Conservation (phyloP, 2,888 invertebrate genomes). For the Plebejus melissa region DNA sequence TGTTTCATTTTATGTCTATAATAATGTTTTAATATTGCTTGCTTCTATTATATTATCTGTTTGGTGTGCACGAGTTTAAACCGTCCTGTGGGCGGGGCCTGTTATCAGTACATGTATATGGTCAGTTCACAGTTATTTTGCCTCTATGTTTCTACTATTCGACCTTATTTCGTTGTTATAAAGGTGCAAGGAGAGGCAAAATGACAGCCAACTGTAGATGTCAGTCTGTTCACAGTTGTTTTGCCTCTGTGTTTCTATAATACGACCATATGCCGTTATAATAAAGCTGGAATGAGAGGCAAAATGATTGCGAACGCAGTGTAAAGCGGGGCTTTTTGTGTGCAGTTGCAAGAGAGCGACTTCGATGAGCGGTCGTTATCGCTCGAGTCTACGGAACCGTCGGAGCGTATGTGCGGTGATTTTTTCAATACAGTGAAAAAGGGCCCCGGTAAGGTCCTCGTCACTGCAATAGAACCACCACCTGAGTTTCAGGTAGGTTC, state of each 20-base stretch:
- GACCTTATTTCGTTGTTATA: not conserved
- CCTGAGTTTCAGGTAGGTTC: conserved; percentile 86
- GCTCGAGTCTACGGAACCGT: conserved; percentile 88
- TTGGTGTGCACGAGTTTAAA: not conserved
- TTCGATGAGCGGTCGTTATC: conserved; percentile 87
- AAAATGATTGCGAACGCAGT: not conserved
- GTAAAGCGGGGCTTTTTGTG: conserved; percentile 33
- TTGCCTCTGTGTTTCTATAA: not conserved
- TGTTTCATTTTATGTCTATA: not conserved
- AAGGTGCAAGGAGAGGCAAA: not conserved
- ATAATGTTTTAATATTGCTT: not conserved
- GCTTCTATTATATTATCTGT: not conserved
- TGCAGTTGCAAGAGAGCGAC: conserved; percentile 88
- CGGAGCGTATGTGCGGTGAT: conserved; percentile 88
- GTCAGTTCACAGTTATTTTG: not conserved
- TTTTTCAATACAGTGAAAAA: conserved; percentile 91
- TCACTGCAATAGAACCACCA: conserved; percentile 88
- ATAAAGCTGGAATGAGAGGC: not conserved
- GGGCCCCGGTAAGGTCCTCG: conserved; percentile 82
- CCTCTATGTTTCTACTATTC: not conserved
- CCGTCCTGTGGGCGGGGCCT: not conserved
- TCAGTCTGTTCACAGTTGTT: not conserved
- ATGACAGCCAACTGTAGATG: not conserved
- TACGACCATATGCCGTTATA: not conserved
- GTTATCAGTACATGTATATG: not conserved